Conservation (phyloP, 2,113 vertebrate genomes). For the Heloderma charlesbogerti region DNA sequence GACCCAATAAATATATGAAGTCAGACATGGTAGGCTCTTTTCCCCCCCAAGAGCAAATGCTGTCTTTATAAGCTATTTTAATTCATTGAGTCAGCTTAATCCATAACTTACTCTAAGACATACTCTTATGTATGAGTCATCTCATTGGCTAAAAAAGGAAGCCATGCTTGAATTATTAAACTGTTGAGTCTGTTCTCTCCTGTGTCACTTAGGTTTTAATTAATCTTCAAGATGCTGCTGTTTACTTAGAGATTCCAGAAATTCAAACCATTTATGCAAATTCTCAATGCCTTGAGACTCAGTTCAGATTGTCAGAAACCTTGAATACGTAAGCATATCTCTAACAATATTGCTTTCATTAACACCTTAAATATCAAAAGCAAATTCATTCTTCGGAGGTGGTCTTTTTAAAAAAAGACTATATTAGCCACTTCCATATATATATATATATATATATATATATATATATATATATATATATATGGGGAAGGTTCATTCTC, state of each 20-base stretch:
- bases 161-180: constrained; percentile 18
- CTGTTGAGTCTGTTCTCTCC: background rate
- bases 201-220: constrained; percentile 31
- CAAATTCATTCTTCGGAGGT: constrained; percentile 34
- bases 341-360: constrained; percentile 35
- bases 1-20: background rate
- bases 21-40: background rate
- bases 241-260: constrained; percentile 55
- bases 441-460: too few species aligned
- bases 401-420: constrained; percentile 49
- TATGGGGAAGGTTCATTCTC: too few species aligned
- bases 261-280: constrained; percentile 63
- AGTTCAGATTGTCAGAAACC: constrained; percentile 55
- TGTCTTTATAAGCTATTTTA: constrained; percentile 28
- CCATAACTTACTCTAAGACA: constrained; percentile 7
- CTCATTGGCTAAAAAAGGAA: constrained; percentile 9
- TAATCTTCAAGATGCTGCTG: constrained; percentile 33
- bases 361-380: constrained; percentile 62
- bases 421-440: constrained; percentile 37
- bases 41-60: background rate
- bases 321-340: constrained; percentile 47
- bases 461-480: too few species aligned
- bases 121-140: background rate
- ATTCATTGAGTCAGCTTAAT: background rate
- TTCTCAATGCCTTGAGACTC: constrained; percentile 41